Evolutionary conservation across 1,140 invertebrate species (phyloP).

Genomic region (Musca domestica): DNA sequence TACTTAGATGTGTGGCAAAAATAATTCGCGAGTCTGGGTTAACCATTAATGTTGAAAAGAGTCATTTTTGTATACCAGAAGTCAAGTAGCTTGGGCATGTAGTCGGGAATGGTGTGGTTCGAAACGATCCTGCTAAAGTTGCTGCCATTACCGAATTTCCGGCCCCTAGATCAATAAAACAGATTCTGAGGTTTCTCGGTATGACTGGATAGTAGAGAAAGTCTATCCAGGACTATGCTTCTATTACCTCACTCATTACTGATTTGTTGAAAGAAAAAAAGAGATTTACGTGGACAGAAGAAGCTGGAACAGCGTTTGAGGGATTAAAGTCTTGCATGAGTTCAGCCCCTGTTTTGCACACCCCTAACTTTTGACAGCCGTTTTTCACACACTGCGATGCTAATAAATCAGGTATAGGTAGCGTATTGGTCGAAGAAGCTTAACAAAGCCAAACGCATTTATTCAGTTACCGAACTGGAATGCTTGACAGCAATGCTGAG

Average conservation of each 20-base stretch:
- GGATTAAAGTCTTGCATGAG: constrained; percentile 3
- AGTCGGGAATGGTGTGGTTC: constrained; percentile 33
- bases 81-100: constrained; percentile 16
- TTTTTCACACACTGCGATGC: too few species aligned
- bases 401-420: too few species aligned
- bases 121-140: constrained; percentile 9
- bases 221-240: constrained; percentile 22
- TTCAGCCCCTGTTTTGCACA: not conserved
- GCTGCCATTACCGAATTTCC: constrained; percentile 4
- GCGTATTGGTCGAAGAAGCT: too few species aligned
- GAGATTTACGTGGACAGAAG: too few species aligned
- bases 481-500: too few species aligned
- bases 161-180: not conserved
- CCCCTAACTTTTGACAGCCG: too few species aligned
- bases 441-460: too few species aligned
- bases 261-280: too few species aligned
- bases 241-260: too few species aligned
- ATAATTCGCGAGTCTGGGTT: not conserved
- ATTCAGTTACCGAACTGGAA: too few species aligned
- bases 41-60: constrained; percentile 26
- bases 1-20: not conserved
- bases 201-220: constrained; percentile 11
- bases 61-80: constrained; percentile 50
- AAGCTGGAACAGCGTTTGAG: constrained; percentile 30
- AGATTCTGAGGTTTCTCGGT: constrained; percentile 29